These are phyloP conservation scores for Latrodectus hesperus DNA, from an alignment of 2,888 invertebrate genomes.

Conservation along the genomic window DNA sequence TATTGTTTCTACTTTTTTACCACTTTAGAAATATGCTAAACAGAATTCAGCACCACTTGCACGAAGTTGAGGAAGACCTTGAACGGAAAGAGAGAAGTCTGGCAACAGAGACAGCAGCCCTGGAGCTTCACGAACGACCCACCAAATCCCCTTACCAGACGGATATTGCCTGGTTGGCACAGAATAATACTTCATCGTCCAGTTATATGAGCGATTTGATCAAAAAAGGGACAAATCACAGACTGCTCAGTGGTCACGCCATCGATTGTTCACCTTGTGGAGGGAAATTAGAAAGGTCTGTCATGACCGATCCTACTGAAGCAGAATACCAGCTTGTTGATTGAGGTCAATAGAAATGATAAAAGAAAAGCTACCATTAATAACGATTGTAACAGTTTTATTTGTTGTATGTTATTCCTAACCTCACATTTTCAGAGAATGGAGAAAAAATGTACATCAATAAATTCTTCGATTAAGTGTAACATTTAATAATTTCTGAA, in stretches of 20 bases:
- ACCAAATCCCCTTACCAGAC: slow-evolving; percentile 50
- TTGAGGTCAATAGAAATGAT: neutral
- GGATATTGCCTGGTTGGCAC: slow-evolving; percentile 61
- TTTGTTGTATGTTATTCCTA: no score
- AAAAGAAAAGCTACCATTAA: no score
- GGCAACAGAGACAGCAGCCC: slow-evolving; percentile 55
- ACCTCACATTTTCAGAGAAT: no score
- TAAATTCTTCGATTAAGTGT: no score
- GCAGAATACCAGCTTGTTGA: slow-evolving; percentile 23
- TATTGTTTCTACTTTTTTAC: neutral
- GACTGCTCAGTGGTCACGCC: slow-evolving; percentile 24
- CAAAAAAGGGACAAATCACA: slow-evolving; percentile 20
- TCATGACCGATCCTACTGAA: neutral
- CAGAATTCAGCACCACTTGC: slow-evolving; percentile 55
- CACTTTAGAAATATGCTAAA: slow-evolving; percentile 51
- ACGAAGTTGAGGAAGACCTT: slow-evolving; percentile 62
- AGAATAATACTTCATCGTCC: slow-evolving; percentile 24
- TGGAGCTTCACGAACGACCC: slow-evolving; percentile 47
- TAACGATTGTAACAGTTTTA: no score
- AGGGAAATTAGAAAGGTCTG: neutral
- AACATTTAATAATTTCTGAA: no score
- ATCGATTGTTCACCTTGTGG: slow-evolving; percentile 12
- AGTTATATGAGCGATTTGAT: slow-evolving; percentile 22
- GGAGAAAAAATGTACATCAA: no score
- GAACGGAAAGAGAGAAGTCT: slow-evolving; percentile 52